These are phyloP conservation scores for Neosilurus mollespiculum DNA, from an alignment of 2,797 vertebrate genomes.

Conservation along the genomic window DNA sequence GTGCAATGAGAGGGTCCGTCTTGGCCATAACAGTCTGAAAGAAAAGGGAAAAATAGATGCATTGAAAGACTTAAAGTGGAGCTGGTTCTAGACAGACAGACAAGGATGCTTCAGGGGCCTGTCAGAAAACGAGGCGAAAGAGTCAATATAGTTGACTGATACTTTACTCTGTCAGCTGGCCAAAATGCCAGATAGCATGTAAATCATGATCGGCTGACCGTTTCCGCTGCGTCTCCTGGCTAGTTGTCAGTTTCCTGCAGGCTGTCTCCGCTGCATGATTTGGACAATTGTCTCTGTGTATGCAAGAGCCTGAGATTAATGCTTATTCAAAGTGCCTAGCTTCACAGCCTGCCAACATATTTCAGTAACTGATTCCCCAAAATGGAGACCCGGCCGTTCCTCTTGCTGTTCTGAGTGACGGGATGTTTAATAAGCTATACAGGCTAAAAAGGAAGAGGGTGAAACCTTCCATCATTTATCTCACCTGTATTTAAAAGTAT, in stretches of 20 bases:
- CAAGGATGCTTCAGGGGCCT: conserved; percentile 75
- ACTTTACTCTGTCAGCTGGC: conserved; percentile 66
- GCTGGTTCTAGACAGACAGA: conserved; percentile 72
- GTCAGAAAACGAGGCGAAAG: conserved; percentile 63
- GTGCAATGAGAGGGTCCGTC: conserved; percentile 47
- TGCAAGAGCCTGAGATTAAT: conserved; percentile 71
- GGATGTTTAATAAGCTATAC: conserved; percentile 68
- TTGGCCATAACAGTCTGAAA: conserved; percentile 24
- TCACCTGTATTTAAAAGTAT: conserved; percentile 61
- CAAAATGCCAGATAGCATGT: conserved; percentile 77
- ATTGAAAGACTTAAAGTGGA: conserved; percentile 41
- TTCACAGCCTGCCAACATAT: conserved; percentile 66
- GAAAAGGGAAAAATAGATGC: conserved; percentile 21
- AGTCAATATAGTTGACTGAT: conserved; percentile 83
- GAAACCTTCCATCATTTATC: conserved; percentile 62
- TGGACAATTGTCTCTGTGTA: conserved; percentile 70
- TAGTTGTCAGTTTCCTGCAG: conserved; percentile 73
- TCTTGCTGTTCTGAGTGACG: conserved; percentile 58
- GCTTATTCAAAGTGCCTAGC: conserved; percentile 73
- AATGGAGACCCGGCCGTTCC: conserved; percentile 70
- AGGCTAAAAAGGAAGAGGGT: conserved; percentile 51
- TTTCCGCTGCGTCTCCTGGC: conserved; percentile 67
- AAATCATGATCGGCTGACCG: conserved; percentile 74
- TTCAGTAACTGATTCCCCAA: conserved; percentile 70
- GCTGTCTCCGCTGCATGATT: conserved; percentile 71